phyloP scores from a whole-genome alignment of 2,113 vertebrate genomes.

The Ancistrus triradiatus region DNA sequence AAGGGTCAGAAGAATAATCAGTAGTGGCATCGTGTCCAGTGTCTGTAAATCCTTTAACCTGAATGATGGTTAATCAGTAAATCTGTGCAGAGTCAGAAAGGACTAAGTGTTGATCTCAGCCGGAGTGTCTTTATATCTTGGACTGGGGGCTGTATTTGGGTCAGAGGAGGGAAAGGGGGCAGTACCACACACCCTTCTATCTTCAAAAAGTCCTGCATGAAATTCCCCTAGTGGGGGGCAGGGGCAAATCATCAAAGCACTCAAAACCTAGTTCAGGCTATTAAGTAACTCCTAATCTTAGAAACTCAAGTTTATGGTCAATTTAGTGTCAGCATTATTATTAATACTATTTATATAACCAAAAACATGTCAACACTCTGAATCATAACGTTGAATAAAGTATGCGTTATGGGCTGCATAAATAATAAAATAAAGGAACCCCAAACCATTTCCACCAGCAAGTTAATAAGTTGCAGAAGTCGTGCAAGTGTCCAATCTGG shows the following conservation, averaged over 20 bases:
- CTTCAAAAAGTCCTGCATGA: neutral
- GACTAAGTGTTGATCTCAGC: neutral
- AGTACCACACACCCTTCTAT: neutral
- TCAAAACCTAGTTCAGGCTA: too few relatives aligned
- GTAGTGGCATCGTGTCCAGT: constrained; percentile 10
- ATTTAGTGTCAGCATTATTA: too few relatives aligned
- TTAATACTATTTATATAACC: too few relatives aligned
- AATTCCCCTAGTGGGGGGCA: neutral
- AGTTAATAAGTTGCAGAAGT: too few relatives aligned
- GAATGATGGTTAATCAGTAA: neutral
- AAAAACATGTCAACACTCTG: too few relatives aligned
- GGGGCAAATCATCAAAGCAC: neutral
- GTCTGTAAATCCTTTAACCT: neutral
- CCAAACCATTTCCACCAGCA: too few relatives aligned
- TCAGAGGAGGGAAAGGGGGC: neutral
- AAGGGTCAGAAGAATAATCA: constrained; percentile 20
- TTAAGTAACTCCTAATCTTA: too few relatives aligned
- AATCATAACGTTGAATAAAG: too few relatives aligned
- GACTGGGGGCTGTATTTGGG: neutral
- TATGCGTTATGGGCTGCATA: too few relatives aligned
- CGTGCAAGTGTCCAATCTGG: too few relatives aligned
- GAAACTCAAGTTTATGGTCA: too few relatives aligned
- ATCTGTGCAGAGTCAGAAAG: neutral
- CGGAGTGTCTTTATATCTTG: neutral
- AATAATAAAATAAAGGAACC: too few relatives aligned